Percentiles rank a stretch among this genome's conserved stretches.
phyloP scores from a whole-genome alignment of 1,140 invertebrate genomes.

The Lepidotrigona ventralis region DNA sequence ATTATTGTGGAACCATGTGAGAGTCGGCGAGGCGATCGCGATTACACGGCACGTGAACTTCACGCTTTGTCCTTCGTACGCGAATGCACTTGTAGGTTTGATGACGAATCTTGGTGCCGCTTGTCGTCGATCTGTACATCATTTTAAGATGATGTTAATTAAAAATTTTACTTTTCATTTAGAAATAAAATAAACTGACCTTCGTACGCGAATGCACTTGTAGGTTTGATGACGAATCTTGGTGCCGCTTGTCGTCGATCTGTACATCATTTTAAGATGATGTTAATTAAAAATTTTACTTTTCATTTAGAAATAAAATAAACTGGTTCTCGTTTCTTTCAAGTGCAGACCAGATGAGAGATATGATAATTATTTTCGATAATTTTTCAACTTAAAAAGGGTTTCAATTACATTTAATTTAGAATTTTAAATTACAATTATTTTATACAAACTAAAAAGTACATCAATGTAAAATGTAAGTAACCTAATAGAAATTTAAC shows the following conservation, averaged over 20 bases:
- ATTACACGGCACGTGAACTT: constrained; percentile 98
- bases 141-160: background rate
- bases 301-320: background rate
- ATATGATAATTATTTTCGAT: no score
- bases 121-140: constrained; percentile 92
- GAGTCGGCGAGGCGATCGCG: constrained; percentile 94
- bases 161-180: background rate
- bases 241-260: constrained; percentile 98
- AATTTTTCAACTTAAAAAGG: no score
- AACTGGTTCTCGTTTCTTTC: no score
- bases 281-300: background rate
- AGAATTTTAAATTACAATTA: no score
- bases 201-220: constrained; percentile 97
- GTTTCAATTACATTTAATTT: no score
- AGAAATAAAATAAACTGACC: constrained; percentile 78
- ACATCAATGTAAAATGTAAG: no score
- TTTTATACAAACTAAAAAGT: no score
- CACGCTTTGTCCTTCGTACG: constrained; percentile 97
- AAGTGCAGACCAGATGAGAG: no score
- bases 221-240: constrained; percentile 97
- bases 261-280: constrained; percentile 68
- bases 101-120: constrained; percentile 99
- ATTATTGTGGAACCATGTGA: constrained; percentile 97
- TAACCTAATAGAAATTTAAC: no score
- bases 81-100: constrained; percentile 95